phyloP scores from a whole-genome alignment of 2,113 vertebrate genomes.

The Nycticebus coucang region DNA sequence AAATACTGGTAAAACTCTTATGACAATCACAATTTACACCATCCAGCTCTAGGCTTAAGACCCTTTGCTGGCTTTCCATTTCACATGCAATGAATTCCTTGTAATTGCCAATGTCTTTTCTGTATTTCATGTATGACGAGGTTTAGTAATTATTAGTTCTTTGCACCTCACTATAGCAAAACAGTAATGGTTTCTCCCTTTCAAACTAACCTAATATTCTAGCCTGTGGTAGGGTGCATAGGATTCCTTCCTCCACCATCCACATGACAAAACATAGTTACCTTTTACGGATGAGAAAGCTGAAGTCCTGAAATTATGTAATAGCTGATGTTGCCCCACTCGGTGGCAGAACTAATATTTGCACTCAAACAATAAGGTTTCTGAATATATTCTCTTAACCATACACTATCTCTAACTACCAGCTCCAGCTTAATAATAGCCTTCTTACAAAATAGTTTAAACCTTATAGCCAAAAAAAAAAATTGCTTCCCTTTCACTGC shows the following conservation, averaged over 20 bases:
- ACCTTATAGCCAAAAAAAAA: background rate
- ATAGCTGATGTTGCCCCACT: fast-evolving
- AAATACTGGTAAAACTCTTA: background rate
- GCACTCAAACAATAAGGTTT: background rate
- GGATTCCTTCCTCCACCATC: background rate
- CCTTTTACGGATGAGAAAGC: background rate
- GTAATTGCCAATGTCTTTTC: background rate
- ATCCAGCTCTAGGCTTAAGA: background rate
- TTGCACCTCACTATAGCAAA: background rate
- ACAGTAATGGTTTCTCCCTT: background rate
- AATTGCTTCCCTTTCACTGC: background rate
- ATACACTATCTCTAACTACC: fast-evolving
- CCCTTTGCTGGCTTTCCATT: background rate
- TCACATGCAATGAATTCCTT: too few relatives aligned
- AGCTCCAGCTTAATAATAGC: background rate
- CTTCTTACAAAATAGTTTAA: background rate
- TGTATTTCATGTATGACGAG: too few relatives aligned
- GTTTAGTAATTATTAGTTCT: background rate
- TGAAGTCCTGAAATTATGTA: background rate
- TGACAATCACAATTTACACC: background rate
- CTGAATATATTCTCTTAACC: background rate
- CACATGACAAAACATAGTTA: background rate
- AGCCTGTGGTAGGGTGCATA: too few relatives aligned
- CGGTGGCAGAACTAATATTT: background rate
- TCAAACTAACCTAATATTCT: background rate